phyloP scores from a whole-genome alignment of 2,113 vertebrate species.

The Rhegmatorhina hoffmannsi region DNA sequence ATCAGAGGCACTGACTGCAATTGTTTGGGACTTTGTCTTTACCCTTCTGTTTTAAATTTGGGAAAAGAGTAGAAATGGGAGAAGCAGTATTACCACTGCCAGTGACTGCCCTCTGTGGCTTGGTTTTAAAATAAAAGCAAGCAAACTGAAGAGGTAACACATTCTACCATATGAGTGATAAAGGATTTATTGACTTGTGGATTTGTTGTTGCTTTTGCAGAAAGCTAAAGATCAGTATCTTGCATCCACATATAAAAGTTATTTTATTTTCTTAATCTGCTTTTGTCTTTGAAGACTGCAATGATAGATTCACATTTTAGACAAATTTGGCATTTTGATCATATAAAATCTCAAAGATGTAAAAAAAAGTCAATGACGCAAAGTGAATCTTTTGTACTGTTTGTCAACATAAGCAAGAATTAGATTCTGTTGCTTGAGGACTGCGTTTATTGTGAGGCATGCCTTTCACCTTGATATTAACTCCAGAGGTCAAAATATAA shows the following conservation, averaged over 20 bases:
- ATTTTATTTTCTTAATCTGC: not conserved
- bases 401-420: not conserved
- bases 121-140: not conserved
- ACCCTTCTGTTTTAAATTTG: not conserved
- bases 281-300: not conserved
- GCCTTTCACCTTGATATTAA: not conserved
- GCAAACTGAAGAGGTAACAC: not conserved
- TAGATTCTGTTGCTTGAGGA: not conserved
- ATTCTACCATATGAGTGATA: not conserved
- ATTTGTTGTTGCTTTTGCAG: not conserved
- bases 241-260: not conserved
- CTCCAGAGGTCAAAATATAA: not conserved
- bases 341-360: not conserved
- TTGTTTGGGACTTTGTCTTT: not conserved
- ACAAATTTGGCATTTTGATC: not conserved
- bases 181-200: not conserved
- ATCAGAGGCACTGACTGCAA: not conserved
- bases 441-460: not conserved
- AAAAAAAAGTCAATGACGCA: not conserved
- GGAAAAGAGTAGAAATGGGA: not conserved
- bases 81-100: not conserved
- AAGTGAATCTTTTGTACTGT: not conserved
- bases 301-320: not conserved
- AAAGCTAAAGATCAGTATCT: not conserved
- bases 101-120: not conserved